Base-by-base conservation (phyloP, 2,113 vertebrate species). In the Pterophyllum scalare region DNA sequence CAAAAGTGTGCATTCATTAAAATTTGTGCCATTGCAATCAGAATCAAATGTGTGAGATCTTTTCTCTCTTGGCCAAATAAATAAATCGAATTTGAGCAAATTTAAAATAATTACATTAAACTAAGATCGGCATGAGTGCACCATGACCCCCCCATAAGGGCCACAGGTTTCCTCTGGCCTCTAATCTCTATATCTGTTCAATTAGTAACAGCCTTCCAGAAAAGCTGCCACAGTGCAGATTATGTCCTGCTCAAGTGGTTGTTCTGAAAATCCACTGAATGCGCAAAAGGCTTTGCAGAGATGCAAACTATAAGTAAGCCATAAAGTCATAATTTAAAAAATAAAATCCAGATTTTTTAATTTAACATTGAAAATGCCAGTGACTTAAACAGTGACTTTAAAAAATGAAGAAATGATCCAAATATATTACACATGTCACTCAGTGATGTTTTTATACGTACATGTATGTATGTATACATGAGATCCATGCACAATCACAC, bases 101-200 rank as follows among this genome's bases (percentile, higher is more conserved):
- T 79, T 79, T 4, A 81, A 77, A 87, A 67, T 15, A 13, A 17
- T 80, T 64, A 64, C 70, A 74, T 79, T 76, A 78, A 82, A 78
- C 84, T 60, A 22, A 75, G 80, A 87, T 87, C 15, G 74, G 59
- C 79, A 77, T 76, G 70, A 31, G 72, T 85, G 77, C 31, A 40
- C 52, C 26, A 22, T 57, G 78, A 43, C 31, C 65, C 43, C 46
- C 43, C 28, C 79, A 80, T 59, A 6, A 38, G 46, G 75, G 54
- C 75, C 70, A 12, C 26, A 2, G 7, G 54, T 80, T 40, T 77
- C 33, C 74, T 75, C 65, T 59, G 19, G 64, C 9, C 17, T 82
- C 52, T 91, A 91, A 91, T 91, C 90, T 86, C 49, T 79, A 1
- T 77, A 61, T 85, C 79, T 88, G 76, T 79, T 84, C 82, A 83